Conservation (phyloP, 1,140 invertebrate genomes). For the Drosophila nebulosa region DNA sequence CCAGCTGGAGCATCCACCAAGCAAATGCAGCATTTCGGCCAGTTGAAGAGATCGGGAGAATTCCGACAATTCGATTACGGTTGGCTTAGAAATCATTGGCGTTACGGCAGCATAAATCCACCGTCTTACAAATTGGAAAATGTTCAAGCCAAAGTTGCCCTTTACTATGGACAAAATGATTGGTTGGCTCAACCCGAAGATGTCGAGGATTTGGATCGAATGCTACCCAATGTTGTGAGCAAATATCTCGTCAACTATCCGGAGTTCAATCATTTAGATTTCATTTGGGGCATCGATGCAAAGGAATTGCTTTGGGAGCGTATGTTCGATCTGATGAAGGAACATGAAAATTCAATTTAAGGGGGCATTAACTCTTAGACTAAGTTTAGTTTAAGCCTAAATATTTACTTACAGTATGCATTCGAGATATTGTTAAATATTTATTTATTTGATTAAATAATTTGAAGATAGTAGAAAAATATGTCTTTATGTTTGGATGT, state of each 20-base stretch:
- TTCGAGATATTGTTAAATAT: slow-evolving; percentile 7
- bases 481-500: not conserved
- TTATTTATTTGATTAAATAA: slow-evolving; percentile 28
- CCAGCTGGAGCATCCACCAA: slow-evolving; percentile 90
- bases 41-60: slow-evolving; percentile 81
- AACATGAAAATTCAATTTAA: slow-evolving; percentile 36
- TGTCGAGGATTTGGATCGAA: slow-evolving; percentile 76
- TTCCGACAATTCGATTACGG: slow-evolving; percentile 82
- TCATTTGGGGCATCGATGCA: slow-evolving; percentile 82
- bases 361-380: not conserved
- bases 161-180: slow-evolving; percentile 86
- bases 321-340: slow-evolving; percentile 78
- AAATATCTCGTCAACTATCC: slow-evolving; percentile 80
- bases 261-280: slow-evolving; percentile 84
- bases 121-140: slow-evolving; percentile 84
- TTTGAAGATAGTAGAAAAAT: not conserved
- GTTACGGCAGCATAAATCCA: slow-evolving; percentile 82
- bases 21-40: slow-evolving; percentile 88
- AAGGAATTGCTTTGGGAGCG: slow-evolving; percentile 80
- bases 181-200: slow-evolving; percentile 83
- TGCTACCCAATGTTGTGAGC: slow-evolving; percentile 81
- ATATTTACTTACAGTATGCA: slow-evolving; percentile 29
- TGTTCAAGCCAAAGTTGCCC: slow-evolving; percentile 84
- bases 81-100: slow-evolving; percentile 74
- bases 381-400: not conserved